A percentile compares a stretch with the other conserved stretches of the same genome.
Conservation (phyloP, 2,797 vertebrate genomes). For the Amphiprion clarkii region DNA sequence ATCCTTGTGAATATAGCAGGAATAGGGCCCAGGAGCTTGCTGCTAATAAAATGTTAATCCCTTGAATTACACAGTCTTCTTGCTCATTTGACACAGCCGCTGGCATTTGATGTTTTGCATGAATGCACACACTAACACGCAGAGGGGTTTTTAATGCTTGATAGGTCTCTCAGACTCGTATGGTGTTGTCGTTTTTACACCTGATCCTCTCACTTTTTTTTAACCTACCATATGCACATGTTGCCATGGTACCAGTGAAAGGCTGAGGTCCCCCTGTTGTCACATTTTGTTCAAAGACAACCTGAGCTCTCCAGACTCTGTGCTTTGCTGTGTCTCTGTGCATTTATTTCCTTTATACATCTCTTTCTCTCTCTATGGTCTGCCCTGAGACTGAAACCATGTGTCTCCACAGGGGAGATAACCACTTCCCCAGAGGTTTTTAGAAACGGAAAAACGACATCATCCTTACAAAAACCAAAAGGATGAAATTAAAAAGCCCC, state of each 20-base stretch:
- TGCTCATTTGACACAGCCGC: conserved; percentile 37
- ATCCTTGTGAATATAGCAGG: conserved; percentile 25
- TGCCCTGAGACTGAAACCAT: conserved; percentile 27
- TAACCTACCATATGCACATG: conserved; percentile 41
- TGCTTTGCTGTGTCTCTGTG: conserved; percentile 13
- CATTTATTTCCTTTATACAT: conserved; percentile 26
- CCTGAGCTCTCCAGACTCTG: conserved; percentile 39
- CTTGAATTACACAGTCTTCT: conserved; percentile 35
- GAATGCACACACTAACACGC: conserved; percentile 17
- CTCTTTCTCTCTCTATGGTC: conserved; percentile 2
- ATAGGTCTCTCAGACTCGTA: conserved; percentile 10
- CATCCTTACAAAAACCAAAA: conserved; percentile 13
- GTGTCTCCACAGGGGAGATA: conserved; percentile 28
- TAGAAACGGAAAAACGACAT: conserved; percentile 16
- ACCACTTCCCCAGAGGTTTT: conserved; percentile 17
- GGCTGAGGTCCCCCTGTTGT: conserved; percentile 55
- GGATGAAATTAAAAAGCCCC: conserved; percentile 5
- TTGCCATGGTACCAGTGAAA: conserved; percentile 74
- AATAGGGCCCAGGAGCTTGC: conserved; percentile 10
- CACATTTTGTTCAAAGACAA: conserved; percentile 63
- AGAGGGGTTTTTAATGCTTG: conserved; percentile 3
- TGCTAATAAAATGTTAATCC: conserved; percentile 49
- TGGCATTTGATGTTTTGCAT: conserved; percentile 36
- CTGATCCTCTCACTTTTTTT: conserved; percentile 48
- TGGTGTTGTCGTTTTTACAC: conserved; percentile 47